A percentile compares a stretch with the other conserved stretches of the same genome.
Conservation (phyloP, 30 jellyfish, hydroid and myxozoan species). For the Hydractinia echinata region DNA sequence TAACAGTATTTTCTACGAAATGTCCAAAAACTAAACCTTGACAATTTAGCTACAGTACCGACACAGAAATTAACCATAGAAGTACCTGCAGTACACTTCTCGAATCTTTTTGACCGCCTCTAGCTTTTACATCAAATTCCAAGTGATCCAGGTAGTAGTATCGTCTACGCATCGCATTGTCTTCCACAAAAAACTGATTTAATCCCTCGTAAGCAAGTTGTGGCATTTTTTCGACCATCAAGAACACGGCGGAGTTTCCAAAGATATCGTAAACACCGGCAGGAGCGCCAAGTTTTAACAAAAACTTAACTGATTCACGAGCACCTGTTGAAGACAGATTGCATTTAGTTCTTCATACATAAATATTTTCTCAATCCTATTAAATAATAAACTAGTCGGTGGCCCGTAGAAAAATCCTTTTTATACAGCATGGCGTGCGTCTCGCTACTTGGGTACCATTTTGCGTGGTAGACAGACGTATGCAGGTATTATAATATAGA, state of each 20-base stretch:
- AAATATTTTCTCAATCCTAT: not conserved
- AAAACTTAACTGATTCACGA: conserved; percentile 52
- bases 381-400: not conserved
- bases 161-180: conserved; percentile 48
- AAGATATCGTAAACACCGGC: conserved; percentile 60
- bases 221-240: conserved; percentile 92
- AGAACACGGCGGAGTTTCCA: conserved; percentile 72
- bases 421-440: no score
- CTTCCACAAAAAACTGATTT: conserved; percentile 58
- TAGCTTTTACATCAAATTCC: conserved; percentile 49
- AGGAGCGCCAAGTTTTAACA: conserved; percentile 69
- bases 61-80: no score
- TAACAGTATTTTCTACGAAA: no score
- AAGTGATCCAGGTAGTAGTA: conserved; percentile 55
- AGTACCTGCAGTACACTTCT: conserved; percentile 31
- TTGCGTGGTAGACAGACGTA: no score
- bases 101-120: conserved; percentile 23
- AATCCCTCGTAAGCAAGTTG: conserved; percentile 65
- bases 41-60: no score
- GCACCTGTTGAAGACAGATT: conserved; percentile 48
- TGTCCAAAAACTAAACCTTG: no score
- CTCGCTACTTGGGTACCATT: no score
- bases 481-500: no score
- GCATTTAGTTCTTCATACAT: not conserved
- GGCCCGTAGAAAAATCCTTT: no score